A percentile compares a stretch with the other conserved stretches of the same genome.
phyloP scores from a whole-genome alignment of 2,797 vertebrate genomes.

The Anabacerthia variegaticeps region DNA sequence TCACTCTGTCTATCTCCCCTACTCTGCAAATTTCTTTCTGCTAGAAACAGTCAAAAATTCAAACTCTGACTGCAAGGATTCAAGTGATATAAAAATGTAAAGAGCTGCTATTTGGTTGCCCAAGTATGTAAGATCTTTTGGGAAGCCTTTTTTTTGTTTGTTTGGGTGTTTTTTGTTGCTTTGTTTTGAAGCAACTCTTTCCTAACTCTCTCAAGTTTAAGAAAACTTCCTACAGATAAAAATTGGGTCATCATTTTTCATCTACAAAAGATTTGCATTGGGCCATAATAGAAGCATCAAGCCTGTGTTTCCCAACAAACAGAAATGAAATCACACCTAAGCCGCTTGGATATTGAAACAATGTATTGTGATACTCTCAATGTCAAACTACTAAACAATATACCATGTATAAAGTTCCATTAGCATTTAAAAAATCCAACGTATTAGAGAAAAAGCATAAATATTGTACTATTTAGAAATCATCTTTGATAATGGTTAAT shows the following conservation, averaged over 20 bases:
- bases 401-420: neutral
- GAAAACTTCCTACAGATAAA: neutral
- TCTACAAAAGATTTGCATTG: neutral
- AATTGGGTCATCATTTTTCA: neutral
- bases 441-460: neutral
- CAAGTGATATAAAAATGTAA: neutral
- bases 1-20: neutral
- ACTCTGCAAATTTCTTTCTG: neutral
- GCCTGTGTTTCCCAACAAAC: neutral
- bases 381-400: neutral
- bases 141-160: neutral
- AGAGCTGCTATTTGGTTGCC: neutral
- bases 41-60: neutral
- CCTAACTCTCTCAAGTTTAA: neutral
- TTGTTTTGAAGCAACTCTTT: neutral
- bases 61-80: neutral
- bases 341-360: neutral
- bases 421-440: neutral
- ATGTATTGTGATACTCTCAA: neutral
- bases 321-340: neutral
- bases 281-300: neutral
- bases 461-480: neutral
- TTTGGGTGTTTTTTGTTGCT: too few relatives aligned
- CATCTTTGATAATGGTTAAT: neutral
- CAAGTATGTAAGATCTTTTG: neutral